These are phyloP conservation scores for Portunus trituberculatus DNA, from an alignment of 1,140 invertebrate species.

Conservation along the genomic window DNA sequence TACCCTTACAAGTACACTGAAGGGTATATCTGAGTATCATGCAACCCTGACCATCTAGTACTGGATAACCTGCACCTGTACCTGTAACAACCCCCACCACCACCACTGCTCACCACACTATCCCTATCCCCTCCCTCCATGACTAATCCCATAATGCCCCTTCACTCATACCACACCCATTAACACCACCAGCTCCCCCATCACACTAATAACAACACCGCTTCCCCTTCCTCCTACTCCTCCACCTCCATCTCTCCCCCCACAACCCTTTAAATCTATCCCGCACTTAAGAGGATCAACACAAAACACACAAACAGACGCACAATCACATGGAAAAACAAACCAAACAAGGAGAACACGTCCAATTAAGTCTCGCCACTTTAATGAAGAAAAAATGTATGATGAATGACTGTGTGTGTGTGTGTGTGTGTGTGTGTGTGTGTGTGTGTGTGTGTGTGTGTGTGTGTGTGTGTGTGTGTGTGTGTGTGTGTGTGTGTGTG, in stretches of 20 bases:
- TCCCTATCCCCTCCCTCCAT: neutral
- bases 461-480: constrained; percentile 38
- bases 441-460: constrained; percentile 35
- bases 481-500: constrained; percentile 21
- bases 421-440: constrained; percentile 39
- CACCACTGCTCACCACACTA: neutral
- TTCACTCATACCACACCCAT: neutral
- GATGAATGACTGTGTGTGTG: constrained; percentile 15
- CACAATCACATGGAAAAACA: neutral
- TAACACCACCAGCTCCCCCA: neutral
- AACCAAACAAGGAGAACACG: neutral
- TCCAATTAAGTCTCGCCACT: neutral
- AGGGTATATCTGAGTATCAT: neutral
- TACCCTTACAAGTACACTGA: neutral
- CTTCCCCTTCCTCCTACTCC: neutral
- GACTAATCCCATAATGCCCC: neutral
- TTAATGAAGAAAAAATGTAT: neutral
- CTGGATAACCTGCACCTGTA: too few relatives aligned
- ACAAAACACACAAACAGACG: neutral
- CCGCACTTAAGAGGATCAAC: too few relatives aligned
- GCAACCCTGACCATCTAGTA: neutral
- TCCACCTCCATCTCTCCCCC: too few relatives aligned
- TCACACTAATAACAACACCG: neutral
- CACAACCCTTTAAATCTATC: too few relatives aligned
- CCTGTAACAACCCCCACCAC: neutral